Evolutionary conservation across 2,113 vertebrate genomes (phyloP), one percentile per base, ranked within the genome.

Genomic region (Thryonomys swinderianus): DNA sequence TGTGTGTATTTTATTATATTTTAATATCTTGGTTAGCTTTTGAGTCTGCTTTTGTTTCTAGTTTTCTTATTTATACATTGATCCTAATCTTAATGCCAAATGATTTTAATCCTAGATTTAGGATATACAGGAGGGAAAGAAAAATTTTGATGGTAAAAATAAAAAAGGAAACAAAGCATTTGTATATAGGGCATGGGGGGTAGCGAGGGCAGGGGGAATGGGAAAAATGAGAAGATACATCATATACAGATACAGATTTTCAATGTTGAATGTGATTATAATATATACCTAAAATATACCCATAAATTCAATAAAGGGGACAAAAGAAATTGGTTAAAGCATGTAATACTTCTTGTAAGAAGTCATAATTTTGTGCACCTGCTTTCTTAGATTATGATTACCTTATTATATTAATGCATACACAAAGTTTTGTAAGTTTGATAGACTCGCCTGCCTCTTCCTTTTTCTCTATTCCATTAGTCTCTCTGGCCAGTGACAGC

Each of bases 21-120:
- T 88, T 93, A 91, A 91, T 10, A 42, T 94, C 32, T 91, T 88
- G 66, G 73, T 62, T 67, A 67, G 3, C 13, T 90, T 85, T 81
- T 25, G 66, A 12, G 42, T 95, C 53, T 88, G 8, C 14, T 80
- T 96, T 32, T 62, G 11, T 95, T 83, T 95, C 69, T 81, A n/a
- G 12, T 81, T 53, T 95, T 91, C 45, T 5, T 12, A 66, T 69
- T 30, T 61, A 3, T 20, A 66, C 6, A 73, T 48, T 86, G n/a
- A 90, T 87, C 55, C 48, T 91, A 34, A 89, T 74, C 23, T 86
- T 82, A 74, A 25, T 59, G n/a, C 6, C 76, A 64, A 40, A 42
- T 74, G 62, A 83, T 95, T 86, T 78, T 25, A 59, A 76, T 82
- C 40, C 21, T 93, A 74, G 8, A 57, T 95, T 95, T 82, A 85